Percentiles rank a stretch among this genome's conserved stretches.
Conservation (phyloP, 1,140 invertebrate species). For the Galleria mellonella region DNA sequence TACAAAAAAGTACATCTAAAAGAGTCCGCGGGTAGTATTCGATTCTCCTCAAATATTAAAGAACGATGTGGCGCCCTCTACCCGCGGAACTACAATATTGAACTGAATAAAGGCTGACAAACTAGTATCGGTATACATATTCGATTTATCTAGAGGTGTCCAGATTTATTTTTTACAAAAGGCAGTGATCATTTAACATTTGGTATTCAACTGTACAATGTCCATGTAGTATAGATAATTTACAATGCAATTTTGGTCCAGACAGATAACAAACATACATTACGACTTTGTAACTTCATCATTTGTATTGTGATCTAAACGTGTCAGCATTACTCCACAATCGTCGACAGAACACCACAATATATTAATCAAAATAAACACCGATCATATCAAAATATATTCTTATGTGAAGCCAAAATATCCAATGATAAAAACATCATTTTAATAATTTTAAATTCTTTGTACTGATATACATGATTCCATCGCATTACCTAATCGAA, state of each 20-base stretch:
- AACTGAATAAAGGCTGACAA: constrained; percentile 3
- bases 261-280: constrained; percentile 15
- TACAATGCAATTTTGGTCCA: constrained; percentile 40
- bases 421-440: constrained; percentile 34
- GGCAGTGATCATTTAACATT: constrained; percentile 26
- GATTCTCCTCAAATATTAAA: not conserved
- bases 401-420: constrained; percentile 38
- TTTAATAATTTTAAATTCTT: constrained; percentile 48
- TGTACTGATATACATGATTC: constrained; percentile 68
- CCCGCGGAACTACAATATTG: not conserved
- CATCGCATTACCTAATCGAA: constrained; percentile 39
- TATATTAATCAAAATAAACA: constrained; percentile 35
- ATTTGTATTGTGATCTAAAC: constrained; percentile 21
- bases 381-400: constrained; percentile 58
- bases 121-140: constrained; percentile 17
- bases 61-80: too few species aligned
- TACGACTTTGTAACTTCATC: not conserved
- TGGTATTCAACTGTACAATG: constrained; percentile 31
- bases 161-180: constrained; percentile 17
- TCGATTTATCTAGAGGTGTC: constrained; percentile 13
- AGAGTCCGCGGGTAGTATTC: not conserved
- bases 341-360: constrained; percentile 15
- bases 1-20: not conserved
- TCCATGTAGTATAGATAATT: constrained; percentile 12
- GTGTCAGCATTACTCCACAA: constrained; percentile 16